Evolutionary conservation across 2,888 invertebrate species (phyloP).

Genomic region (Mesochorus sp.): DNA sequence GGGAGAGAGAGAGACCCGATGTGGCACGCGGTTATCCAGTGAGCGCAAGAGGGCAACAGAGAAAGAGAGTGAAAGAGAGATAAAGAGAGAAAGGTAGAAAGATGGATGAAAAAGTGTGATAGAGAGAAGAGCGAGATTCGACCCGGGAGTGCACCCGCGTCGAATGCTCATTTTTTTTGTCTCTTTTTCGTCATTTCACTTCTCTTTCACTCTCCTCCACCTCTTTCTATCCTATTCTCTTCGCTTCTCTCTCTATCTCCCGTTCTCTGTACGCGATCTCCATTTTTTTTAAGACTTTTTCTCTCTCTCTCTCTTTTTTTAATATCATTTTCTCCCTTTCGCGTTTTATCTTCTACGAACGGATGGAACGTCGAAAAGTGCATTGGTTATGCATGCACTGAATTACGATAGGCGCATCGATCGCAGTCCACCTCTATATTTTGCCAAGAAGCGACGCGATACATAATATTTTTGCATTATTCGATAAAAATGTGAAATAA

Average conservation of each 20-base stretch:
- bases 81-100: background rate
- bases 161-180: conserved; percentile 55
- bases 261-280: conserved; percentile 27
- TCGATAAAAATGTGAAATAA: conserved; percentile 65
- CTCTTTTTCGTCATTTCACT: conserved; percentile 16
- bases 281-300: conserved; percentile 2
- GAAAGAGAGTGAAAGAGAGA: conserved; percentile 19
- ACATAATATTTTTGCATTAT: conserved; percentile 51
- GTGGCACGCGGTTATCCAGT: conserved; percentile 29
- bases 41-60: conserved; percentile 13
- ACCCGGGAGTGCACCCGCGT: conserved; percentile 28
- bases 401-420: conserved; percentile 40
- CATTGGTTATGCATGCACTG: conserved; percentile 65
- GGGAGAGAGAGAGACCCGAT: background rate
- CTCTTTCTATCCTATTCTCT: conserved; percentile 40
- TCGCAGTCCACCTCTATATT: background rate
- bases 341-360: conserved; percentile 36
- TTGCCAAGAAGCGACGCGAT: background rate
- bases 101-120: conserved; percentile 19
- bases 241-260: conserved; percentile 31
- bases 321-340: conserved; percentile 54
- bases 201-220: conserved; percentile 42
- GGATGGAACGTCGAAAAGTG: conserved; percentile 44
- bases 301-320: conserved; percentile 18
- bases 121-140: conserved; percentile 30